Evolutionary conservation across 2,888 invertebrate genomes (phyloP).

Genomic region (Bruchidius siliquastri): DNA sequence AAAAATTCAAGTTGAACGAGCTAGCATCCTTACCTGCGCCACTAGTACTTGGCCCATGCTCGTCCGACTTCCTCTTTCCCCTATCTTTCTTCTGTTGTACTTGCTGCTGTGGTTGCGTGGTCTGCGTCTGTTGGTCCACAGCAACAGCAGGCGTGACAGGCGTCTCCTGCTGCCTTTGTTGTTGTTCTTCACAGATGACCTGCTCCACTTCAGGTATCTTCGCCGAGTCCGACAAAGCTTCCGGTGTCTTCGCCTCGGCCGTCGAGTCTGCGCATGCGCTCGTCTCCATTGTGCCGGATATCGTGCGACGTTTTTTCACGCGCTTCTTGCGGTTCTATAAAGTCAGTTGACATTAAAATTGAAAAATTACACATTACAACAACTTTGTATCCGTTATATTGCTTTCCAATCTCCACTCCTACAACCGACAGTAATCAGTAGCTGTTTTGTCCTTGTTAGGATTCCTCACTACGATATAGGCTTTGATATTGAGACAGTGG

Average conservation of each 20-base stretch:
- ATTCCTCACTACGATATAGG: too few relatives aligned
- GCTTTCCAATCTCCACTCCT: too few relatives aligned
- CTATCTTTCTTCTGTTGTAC: constrained; percentile 47
- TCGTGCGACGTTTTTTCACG: constrained; percentile 58
- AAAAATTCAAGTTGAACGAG: too few relatives aligned
- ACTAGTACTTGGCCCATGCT: constrained; percentile 42
- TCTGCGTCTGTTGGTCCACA: neutral
- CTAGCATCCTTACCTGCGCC: neutral
- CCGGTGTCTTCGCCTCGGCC: constrained; percentile 51
- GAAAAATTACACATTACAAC: too few relatives aligned
- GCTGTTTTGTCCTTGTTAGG: too few relatives aligned
- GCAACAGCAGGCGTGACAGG: neutral
- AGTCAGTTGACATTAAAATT: too few relatives aligned
- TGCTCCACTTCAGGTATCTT: constrained; percentile 42
- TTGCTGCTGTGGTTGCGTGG: neutral
- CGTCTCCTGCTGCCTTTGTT: neutral
- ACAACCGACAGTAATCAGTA: too few relatives aligned
- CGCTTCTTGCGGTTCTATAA: constrained; percentile 53
- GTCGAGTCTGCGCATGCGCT: constrained; percentile 44
- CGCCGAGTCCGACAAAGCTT: constrained; percentile 42
- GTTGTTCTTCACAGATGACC: neutral
- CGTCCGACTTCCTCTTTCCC: constrained; percentile 55
- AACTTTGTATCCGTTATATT: neutral
- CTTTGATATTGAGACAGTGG: too few relatives aligned
- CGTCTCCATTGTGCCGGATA: constrained; percentile 41